Conservation (phyloP, 2,113 vertebrate genomes). For the Pungitius pungitius region DNA sequence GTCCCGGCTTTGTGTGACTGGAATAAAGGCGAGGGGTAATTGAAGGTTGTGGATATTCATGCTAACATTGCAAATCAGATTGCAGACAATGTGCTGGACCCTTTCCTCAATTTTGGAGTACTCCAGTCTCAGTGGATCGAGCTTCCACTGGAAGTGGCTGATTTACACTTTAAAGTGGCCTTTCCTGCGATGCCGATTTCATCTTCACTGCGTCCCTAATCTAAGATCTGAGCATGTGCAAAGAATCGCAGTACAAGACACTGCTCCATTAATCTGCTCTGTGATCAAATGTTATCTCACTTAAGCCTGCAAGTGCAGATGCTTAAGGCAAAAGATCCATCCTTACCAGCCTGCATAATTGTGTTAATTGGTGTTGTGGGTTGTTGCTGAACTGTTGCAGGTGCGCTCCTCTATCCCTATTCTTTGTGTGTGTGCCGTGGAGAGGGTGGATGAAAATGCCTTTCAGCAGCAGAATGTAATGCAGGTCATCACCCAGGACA, state of each 20-base stretch:
- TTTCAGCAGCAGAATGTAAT: slow-evolving; percentile 91
- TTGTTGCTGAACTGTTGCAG: slow-evolving; percentile 73
- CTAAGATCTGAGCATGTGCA: not conserved
- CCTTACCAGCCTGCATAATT: slow-evolving; percentile 12
- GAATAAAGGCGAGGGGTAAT: slow-evolving; percentile 77
- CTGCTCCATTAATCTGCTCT: slow-evolving; percentile 21
- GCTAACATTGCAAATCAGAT: slow-evolving; percentile 76
- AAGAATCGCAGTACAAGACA: slow-evolving; percentile 29
- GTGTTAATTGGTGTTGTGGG: slow-evolving; percentile 60
- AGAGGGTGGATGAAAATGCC: slow-evolving; percentile 89
- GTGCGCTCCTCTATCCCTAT: slow-evolving; percentile 81
- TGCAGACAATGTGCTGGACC: slow-evolving; percentile 69
- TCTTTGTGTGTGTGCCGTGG: slow-evolving; percentile 85
- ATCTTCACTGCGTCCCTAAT: slow-evolving; percentile 35
- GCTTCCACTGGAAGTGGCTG: slow-evolving; percentile 63
- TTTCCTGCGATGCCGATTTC: slow-evolving; percentile 50
- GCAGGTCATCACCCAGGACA: slow-evolving; percentile 88
- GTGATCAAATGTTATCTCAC: slow-evolving; percentile 43
- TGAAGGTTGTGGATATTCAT: slow-evolving; percentile 77
- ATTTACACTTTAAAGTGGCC: slow-evolving; percentile 80
- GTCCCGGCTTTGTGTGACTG: slow-evolving; percentile 68
- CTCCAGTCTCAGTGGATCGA: slow-evolving; percentile 50
- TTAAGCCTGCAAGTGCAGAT: not conserved
- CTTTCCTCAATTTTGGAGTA: slow-evolving; percentile 53
- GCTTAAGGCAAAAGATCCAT: not conserved